phyloP scores from a whole-genome alignment of 2,797 vertebrate genomes.

The Sternotherus odoratus region DNA sequence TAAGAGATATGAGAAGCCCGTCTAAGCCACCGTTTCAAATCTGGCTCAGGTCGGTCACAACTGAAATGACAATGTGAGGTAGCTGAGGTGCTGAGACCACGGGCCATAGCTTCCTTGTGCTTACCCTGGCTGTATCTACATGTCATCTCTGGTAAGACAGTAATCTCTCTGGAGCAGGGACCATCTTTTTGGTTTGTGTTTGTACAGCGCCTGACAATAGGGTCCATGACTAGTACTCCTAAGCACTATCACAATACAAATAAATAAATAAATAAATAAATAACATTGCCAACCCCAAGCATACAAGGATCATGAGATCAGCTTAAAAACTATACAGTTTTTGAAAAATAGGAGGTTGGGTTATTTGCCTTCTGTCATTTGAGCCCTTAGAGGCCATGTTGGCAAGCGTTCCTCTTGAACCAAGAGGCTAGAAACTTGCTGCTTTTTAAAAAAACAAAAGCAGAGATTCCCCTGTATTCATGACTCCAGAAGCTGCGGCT shows the following conservation, averaged over 20 bases:
- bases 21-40: background rate
- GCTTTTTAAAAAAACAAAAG: background rate
- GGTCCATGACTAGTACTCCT: background rate
- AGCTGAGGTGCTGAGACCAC: background rate
- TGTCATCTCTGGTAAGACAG: background rate
- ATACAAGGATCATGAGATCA: background rate
- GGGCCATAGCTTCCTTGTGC: background rate
- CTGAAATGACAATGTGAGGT: background rate
- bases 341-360: background rate
- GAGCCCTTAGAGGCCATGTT: background rate
- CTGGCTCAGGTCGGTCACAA: background rate
- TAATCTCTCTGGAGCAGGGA: background rate
- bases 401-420: background rate
- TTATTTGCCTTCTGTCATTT: background rate
- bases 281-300: background rate
- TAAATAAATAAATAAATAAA: background rate
- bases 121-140: background rate
- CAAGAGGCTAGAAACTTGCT: background rate
- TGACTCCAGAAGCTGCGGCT: background rate
- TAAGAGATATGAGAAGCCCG: background rate
- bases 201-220: background rate
- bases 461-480: background rate
- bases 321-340: background rate
- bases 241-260: background rate
- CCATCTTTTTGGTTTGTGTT: background rate